Evolutionary conservation across 1,140 invertebrate species (phyloP), one percentile per base, ranked within the genome.

Genomic region (Lordiphosa collinella): DNA sequence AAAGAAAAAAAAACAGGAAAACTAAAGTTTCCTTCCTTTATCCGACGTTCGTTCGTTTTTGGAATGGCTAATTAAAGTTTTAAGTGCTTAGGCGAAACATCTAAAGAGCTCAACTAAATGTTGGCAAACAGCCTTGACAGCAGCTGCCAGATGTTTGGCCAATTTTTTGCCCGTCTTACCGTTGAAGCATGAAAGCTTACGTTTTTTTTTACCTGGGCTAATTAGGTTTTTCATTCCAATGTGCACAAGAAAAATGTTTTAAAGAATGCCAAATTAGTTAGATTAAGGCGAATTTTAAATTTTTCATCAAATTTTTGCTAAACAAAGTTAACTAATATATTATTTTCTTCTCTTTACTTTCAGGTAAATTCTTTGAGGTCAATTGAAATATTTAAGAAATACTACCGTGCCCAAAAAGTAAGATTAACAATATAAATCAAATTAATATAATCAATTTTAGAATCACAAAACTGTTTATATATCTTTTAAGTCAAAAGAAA

Each of bases 31-130:
- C 16, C 31, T 4, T 5, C 25, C 12, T 10, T 52, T 59, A 22
- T 37, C n/a, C 32, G 11, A 16, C 16, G 11, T 16, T 11, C 7
- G 18, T 49, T 14, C 50, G 43, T 36, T 44, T 47, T 48, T 51
- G 3, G 16, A 44, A 35, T 56, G 76, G 71, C 76, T 80, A 71
- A 80, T 80, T 82, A 75, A 80, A 80, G 76, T 80, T 80, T 80
- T 60, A 67, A 70, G 76, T 80, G 53, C 71, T 71, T 56, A 57
- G 54, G 61, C 14, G 32, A 31, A 56, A 35, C 46, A 61, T 48
- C 60, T 38, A 11, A 40, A 56, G 38, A 36, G 58, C 22, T 14
- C 25, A 35, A 13, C 31, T 50, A 53, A 35, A 53, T 54, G 56
- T 51, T 61, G 44, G 31, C 51, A 36, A 36, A 36, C 47, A 50